Evolutionary conservation across 2,113 vertebrate species (phyloP), one percentile per base, ranked within the genome.

Genomic region (Stegostoma tigrinum): DNA sequence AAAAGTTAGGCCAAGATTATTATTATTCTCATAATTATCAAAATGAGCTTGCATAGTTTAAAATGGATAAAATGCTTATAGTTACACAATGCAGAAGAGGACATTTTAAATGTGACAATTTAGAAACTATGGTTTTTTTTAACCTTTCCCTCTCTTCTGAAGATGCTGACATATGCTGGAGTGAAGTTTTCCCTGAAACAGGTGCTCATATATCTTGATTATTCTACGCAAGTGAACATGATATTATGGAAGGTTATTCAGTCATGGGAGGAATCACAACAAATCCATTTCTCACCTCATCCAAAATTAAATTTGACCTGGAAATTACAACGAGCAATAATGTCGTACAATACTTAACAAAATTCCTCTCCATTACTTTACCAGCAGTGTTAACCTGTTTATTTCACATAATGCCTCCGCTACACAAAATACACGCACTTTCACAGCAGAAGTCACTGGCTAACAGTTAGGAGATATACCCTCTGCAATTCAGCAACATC

Each of bases 1-100:
- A 68, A 95, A 95, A 95, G 94, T 95, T 95, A 95, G 67, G 42
- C 23, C 42, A 48, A 34, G 68, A 70, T 95, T 72, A 72, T 95
- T 72, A 95, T 70, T 52, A 52, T 95, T 95, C 72, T 95, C 7
- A 95, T 91, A 34, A 93, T 67, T 67, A 93, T 66, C 89, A 66
- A 93, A 93, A 93, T 93, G 66, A 93, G 61, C 61, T 66, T 93
- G 61, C 38, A 34, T 38, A 66, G 89, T 66, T 66, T 66, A 93
- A 93, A 61, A 66, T 66, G 89, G 30, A 91, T 23, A 93, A 93
- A 67, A 93, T 66, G n/a, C 61, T 66, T 19, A 93, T 93, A 38
- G 34, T 93, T 30, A 93, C 66, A 66, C 89, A 23, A 19, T 66
- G 61, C 5, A 66, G 89, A 93, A n/a, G 64, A 93, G 66, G 52